These are phyloP conservation scores for Pecten maximus DNA, from an alignment of 2,888 invertebrate species.

Conservation along the genomic window DNA sequence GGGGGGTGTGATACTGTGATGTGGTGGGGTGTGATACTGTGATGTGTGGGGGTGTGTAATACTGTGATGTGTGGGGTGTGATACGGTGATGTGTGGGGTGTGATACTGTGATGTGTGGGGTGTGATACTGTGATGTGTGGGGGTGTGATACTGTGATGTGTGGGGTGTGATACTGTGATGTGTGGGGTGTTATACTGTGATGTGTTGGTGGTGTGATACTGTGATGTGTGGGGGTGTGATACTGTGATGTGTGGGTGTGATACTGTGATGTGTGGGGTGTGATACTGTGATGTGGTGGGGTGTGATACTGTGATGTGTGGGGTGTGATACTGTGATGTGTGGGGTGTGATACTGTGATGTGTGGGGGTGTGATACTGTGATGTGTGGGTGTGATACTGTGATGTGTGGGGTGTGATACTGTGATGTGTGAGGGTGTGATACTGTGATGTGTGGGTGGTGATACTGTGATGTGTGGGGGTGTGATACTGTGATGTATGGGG, in stretches of 20 bases:
- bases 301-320: slow-evolving; percentile 14
- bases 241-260: neutral
- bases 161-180: slow-evolving; percentile 6
- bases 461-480: neutral
- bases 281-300: neutral
- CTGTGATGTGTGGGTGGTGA: no score
- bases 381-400: neutral
- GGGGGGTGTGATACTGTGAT: no score
- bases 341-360: neutral
- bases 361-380: neutral
- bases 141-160: neutral
- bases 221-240: neutral
- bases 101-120: no score
- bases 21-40: no score
- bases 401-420: slow-evolving; percentile 10
- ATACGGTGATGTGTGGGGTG: neutral
- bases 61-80: neutral
- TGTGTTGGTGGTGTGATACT: neutral
- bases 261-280: neutral
- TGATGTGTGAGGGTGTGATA: slow-evolving; percentile 1
- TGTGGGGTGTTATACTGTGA: neutral
- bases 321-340: neutral
- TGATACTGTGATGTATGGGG: neutral
- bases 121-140: neutral
- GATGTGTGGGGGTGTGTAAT: no score